Evolutionary conservation across 1,140 invertebrate genomes (phyloP).

Genomic region (Tetramorium alpestre): DNA sequence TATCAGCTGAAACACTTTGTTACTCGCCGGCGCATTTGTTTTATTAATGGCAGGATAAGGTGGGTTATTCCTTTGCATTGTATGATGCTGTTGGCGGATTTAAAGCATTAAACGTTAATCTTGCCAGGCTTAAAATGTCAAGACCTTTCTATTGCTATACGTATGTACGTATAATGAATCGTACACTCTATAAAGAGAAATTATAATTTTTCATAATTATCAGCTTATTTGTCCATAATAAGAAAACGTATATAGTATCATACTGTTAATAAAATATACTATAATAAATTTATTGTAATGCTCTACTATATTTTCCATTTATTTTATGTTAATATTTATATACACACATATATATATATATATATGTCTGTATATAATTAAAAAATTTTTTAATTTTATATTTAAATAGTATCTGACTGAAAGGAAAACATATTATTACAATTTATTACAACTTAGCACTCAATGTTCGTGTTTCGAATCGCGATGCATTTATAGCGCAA

Average conservation of each 20-base stretch:
- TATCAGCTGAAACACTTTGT: background rate
- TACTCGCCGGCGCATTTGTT: background rate
- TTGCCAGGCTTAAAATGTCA: slow-evolving; percentile 6
- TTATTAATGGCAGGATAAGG: background rate
- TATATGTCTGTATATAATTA: too few relatives aligned
- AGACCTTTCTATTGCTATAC: background rate
- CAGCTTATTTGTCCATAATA: background rate
- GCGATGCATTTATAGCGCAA: too few relatives aligned
- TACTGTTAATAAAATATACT: background rate
- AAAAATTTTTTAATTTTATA: background rate
- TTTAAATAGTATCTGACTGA: background rate
- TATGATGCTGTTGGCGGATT: background rate
- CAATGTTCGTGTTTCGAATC: too few relatives aligned
- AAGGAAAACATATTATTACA: background rate
- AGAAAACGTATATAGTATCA: background rate
- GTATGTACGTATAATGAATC: background rate
- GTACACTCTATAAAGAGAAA: background rate
- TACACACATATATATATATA: background rate
- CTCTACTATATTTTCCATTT: background rate
- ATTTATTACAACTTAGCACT: too few relatives aligned
- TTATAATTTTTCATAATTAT: background rate
- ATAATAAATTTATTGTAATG: background rate
- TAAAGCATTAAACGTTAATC: slow-evolving; percentile 13
- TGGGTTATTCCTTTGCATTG: background rate
- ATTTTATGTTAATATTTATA: background rate